Percentiles rank a stretch among this genome's conserved stretches.
Conservation (phyloP, 2,888 invertebrate species). For the Zygaena filipendulae region DNA sequence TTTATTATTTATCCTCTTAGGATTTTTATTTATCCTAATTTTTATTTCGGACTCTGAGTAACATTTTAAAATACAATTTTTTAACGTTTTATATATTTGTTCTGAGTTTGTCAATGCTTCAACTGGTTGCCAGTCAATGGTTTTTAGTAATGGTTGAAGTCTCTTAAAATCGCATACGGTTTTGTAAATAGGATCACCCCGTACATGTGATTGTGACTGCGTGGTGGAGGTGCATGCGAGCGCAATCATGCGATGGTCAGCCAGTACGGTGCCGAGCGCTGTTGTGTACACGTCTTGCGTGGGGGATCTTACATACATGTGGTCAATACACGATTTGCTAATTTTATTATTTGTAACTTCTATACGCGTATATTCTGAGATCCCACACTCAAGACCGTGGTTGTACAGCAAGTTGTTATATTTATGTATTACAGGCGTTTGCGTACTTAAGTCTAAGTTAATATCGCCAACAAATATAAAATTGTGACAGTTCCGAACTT, state of each 20-base stretch:
- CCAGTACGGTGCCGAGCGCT: too few relatives aligned
- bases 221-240: slow-evolving; percentile 5
- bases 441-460: slow-evolving; percentile 10
- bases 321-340: not conserved
- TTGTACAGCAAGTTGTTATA: not conserved
- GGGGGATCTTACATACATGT: not conserved
- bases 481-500: too few relatives aligned
- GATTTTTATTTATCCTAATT: too few relatives aligned
- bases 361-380: not conserved
- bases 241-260: too few relatives aligned
- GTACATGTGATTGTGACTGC: slow-evolving; percentile 1
- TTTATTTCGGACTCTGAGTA: too few relatives aligned
- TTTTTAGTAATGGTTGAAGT: not conserved
- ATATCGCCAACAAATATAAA: slow-evolving; percentile 13
- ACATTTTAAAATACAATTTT: slow-evolving; percentile 4
- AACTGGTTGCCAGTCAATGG: not conserved
- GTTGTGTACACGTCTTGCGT: slow-evolving; percentile 11
- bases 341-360: not conserved
- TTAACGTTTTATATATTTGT: slow-evolving; percentile 8
- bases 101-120: slow-evolving; percentile 1
- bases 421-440: not conserved
- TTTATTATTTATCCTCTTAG: too few relatives aligned
- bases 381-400: not conserved
- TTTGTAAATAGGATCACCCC: slow-evolving; percentile 1
- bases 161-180: not conserved